These are phyloP conservation scores for Parauchenoglanis ngamensis DNA, from an alignment of 2,797 vertebrate species.

Conservation along the genomic window DNA sequence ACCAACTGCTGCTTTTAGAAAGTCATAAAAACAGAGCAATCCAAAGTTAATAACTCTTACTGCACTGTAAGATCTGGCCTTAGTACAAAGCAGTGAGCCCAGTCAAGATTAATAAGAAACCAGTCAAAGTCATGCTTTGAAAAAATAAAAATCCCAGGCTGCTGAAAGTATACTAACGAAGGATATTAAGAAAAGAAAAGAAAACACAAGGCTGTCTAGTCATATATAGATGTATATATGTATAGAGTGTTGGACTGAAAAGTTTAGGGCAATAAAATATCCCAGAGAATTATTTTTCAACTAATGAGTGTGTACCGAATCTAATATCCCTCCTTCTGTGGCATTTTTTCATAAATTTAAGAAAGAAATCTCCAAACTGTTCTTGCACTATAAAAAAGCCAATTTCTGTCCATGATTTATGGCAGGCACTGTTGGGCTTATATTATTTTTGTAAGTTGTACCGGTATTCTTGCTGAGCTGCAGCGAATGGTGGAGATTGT, in stretches of 20 bases:
- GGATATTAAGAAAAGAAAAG: background rate
- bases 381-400: conserved; percentile 20
- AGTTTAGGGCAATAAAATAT: background rate
- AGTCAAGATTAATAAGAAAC: conserved; percentile 20
- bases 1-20: conserved; percentile 10
- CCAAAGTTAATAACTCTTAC: conserved; percentile 22
- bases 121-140: background rate
- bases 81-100: background rate
- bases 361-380: conserved; percentile 15
- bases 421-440: conserved; percentile 9
- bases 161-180: conserved; percentile 13
- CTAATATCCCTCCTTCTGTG: conserved; percentile 20
- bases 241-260: background rate
- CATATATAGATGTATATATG: background rate
- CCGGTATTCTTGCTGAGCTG: conserved; percentile 1
- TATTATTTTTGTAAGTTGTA: conserved; percentile 31
- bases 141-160: background rate
- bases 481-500: background rate
- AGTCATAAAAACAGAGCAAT: conserved; percentile 8
- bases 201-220: background rate
- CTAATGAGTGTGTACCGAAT: conserved; percentile 21
- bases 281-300: background rate
- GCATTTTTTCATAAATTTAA: conserved; percentile 21
- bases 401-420: conserved; percentile 31
- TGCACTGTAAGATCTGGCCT: conserved; percentile 14